Evolutionary conservation across 2,113 vertebrate genomes (phyloP), one percentile per base, ranked within the genome.

Genomic region (Gambusia affinis): DNA sequence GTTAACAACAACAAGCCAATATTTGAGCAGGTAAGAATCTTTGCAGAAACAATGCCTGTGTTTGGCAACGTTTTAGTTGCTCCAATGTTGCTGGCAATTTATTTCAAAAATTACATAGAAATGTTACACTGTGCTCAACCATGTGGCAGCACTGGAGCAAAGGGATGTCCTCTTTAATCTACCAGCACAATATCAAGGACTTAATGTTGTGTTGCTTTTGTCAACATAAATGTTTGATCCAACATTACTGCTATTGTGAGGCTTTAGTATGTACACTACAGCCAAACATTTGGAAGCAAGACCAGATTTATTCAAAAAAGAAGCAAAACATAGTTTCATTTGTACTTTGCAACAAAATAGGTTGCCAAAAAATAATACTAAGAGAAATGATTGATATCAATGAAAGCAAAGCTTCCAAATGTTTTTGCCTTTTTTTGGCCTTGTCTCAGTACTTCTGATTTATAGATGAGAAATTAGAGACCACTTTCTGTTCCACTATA

Each of bases 1-100:
- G 95, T 97, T 80, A 97, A 97, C 93, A 96, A 96, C 87, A 96
- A 97, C 92, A 97, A 97, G 81, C 96, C 96, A 31, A 76, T 96
- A 14, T 97, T 97, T 91, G 93, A 95, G 77, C 94, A 95, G 96
- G 97, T 96, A 84, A 88, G 79, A 69, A 17, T 19, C 1, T 6
- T 24, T 28, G 63, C 33, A 44, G 12, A 12, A 31, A 64, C 22
- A n/a, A 8, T 57, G n/a, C 14, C 62, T 30, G 24, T 64, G n/a
- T 54, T 51, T 68, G 28, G 17, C 5, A 30, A 47, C 44, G 10
- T 30, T 11, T 68, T 22, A 19, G 17, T 47, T 30, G 66, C 28
- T 27, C 8, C 30, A 47, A 51, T 51, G 29, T 30, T 31, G 17
- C 7, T 31, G 19, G 19, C 14, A 29, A 30, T 63, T 31, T n/a